Percentiles rank a stretch among this genome's conserved stretches.
Evolutionary conservation across 92 coral and sea anemone genomes (phyloP).

Genomic region (Virgularia gustaviana): DNA sequence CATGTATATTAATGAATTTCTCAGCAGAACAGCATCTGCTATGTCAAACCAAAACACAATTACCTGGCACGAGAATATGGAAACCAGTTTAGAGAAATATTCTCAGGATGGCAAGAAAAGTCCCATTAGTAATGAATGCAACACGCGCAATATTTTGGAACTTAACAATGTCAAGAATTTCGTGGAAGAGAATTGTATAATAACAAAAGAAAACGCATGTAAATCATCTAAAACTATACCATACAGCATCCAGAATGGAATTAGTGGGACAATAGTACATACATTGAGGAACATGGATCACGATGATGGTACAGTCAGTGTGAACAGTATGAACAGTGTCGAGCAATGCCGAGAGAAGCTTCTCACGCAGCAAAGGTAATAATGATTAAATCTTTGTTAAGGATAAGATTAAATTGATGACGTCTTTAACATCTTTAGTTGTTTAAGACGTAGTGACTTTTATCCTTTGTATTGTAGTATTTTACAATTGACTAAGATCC

Average conservation of each 20-base stretch:
- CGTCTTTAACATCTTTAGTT: background rate
- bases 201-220: constrained; percentile 22
- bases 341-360: constrained; percentile 79
- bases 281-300: constrained; percentile 51
- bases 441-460: background rate
- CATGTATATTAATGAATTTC: constrained; percentile 26
- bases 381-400: background rate
- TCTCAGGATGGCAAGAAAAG: constrained; percentile 8
- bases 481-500: no score
- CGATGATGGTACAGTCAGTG: no score
- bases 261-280: constrained; percentile 62
- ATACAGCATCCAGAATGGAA: constrained; percentile 70
- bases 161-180: background rate
- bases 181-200: constrained; percentile 1
- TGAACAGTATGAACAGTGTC: constrained; percentile 60
- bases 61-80: constrained; percentile 1
- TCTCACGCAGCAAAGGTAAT: constrained; percentile 85
- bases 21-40: constrained; percentile 33
- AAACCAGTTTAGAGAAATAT: constrained; percentile 1
- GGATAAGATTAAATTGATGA: background rate
- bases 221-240: constrained; percentile 48
- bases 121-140: no score
- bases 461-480: background rate
- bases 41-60: constrained; percentile 18
- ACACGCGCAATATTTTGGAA: constrained; percentile 1